Evolutionary conservation across 1,140 invertebrate genomes (phyloP).

Genomic region (Hyposmocoma kahamanoa): DNA sequence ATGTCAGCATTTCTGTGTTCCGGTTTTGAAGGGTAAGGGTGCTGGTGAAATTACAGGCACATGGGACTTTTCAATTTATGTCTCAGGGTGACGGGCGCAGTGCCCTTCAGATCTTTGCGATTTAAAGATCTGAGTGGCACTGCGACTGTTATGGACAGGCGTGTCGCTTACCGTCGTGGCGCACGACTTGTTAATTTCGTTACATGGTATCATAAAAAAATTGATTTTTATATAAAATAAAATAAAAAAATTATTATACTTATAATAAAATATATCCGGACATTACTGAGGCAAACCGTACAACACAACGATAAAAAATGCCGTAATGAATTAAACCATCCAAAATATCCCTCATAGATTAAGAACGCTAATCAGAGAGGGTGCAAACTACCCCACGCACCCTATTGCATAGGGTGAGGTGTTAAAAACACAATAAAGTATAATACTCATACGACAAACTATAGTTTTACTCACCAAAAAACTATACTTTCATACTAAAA

Average conservation of each 20-base stretch:
- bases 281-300: neutral
- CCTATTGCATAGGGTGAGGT: conserved; percentile 44
- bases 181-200: too few species aligned
- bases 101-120: too few species aligned
- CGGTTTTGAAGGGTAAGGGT: too few species aligned
- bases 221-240: neutral
- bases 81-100: too few species aligned
- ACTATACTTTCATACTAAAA: too few species aligned
- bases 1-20: too few species aligned
- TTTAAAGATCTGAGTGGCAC: too few species aligned
- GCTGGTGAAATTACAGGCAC: too few species aligned
- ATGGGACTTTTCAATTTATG: too few species aligned
- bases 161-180: too few species aligned
- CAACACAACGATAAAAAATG: neutral
- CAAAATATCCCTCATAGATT: conserved; percentile 57
- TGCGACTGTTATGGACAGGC: too few species aligned
- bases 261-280: neutral
- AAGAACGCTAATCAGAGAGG: conserved; percentile 68
- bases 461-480: neutral
- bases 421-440: conserved; percentile 70
- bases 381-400: conserved; percentile 53
- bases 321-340: conserved; percentile 33
- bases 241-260: neutral
- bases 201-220: too few species aligned
- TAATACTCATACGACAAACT: conserved; percentile 29